Conservation (phyloP, 2,888 invertebrate genomes). For the Therioaphis trifolii region DNA sequence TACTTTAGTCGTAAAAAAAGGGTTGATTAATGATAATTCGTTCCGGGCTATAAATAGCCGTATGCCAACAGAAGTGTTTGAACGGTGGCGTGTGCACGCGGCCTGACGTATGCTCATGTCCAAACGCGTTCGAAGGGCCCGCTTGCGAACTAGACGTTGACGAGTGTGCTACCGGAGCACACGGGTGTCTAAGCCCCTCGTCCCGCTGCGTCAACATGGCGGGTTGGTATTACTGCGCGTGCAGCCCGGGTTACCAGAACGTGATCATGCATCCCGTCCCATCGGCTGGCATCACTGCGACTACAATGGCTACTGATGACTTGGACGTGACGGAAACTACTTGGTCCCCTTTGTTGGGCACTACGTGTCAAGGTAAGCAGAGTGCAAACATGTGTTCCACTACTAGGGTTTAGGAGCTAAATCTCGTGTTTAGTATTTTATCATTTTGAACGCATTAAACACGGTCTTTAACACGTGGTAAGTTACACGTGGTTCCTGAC, state of each 20-base stretch:
- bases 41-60: too few relatives aligned
- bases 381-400: too few relatives aligned
- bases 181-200: conserved; percentile 78
- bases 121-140: conserved; percentile 82
- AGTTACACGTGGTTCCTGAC: too few relatives aligned
- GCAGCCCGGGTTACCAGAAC: conserved; percentile 78
- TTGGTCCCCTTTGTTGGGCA: conserved; percentile 40
- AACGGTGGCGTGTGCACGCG: conserved; percentile 85
- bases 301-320: not conserved
- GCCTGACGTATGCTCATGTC: conserved; percentile 83
- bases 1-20: too few relatives aligned
- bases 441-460: too few relatives aligned
- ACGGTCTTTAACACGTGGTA: too few relatives aligned
- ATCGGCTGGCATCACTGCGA: not conserved
- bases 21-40: too few relatives aligned
- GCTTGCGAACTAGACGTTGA: conserved; percentile 89
- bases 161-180: conserved; percentile 80
- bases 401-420: too few relatives aligned
- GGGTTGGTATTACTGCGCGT: conserved; percentile 90
- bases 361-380: conserved; percentile 44
- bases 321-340: not conserved
- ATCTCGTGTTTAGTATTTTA: too few relatives aligned
- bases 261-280: conserved; percentile 54
- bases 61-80: conserved; percentile 82
- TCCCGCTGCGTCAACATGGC: conserved; percentile 88